Evolutionary conservation across 2,113 vertebrate species (phyloP).

Genomic region (Pangasianodon gigas): DNA sequence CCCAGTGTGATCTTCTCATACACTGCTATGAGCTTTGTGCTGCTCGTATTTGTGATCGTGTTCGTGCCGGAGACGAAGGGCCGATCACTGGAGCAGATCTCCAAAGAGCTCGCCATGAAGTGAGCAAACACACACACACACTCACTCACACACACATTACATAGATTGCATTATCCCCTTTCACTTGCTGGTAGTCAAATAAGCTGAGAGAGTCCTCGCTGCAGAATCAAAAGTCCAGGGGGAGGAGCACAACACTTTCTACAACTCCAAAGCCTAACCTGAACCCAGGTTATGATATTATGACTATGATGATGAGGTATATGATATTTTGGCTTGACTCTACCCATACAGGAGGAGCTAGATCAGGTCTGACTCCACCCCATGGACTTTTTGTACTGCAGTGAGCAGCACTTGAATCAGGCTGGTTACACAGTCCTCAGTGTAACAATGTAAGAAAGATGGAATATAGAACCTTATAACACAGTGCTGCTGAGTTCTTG

Average conservation of each 20-base stretch:
- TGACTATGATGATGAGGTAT: too few species aligned
- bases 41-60: conserved; percentile 84
- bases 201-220: not conserved
- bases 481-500: not conserved
- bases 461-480: not conserved
- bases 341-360: not conserved
- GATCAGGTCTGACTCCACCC: not conserved
- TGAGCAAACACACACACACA: conserved; percentile 66
- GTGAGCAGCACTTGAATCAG: not conserved
- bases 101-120: conserved; percentile 86
- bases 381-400: not conserved
- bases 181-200: not conserved
- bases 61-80: conserved; percentile 92
- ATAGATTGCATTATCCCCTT: not conserved
- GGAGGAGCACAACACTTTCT: too few species aligned
- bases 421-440: not conserved
- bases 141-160: not conserved
- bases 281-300: too few species aligned
- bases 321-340: not conserved
- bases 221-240: not conserved
- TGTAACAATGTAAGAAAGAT: not conserved
- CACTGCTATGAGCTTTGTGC: conserved; percentile 83
- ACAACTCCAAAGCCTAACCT: not conserved
- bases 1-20: conserved; percentile 89
- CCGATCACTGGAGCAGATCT: conserved; percentile 90